These are phyloP conservation scores for Lanistes nyassanus DNA, from an alignment of 1,140 invertebrate genomes.

Conservation along the genomic window DNA sequence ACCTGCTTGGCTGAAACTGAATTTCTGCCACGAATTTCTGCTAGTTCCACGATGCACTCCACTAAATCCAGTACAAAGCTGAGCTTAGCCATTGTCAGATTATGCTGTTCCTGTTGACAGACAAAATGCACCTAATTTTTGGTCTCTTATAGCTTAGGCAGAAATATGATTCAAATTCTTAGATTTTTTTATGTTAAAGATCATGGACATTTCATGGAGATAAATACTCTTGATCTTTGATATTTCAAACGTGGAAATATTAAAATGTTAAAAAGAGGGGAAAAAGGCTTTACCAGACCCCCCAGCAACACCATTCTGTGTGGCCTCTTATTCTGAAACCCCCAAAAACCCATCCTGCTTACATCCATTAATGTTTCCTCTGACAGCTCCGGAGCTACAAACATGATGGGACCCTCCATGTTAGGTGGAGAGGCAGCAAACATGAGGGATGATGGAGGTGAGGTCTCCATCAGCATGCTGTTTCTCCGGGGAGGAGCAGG, in stretches of 20 bases:
- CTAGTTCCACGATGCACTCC: slow-evolving; percentile 89
- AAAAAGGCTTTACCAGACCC: no score
- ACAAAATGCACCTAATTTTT: neutral
- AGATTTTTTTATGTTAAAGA: no score
- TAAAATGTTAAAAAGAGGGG: no score
- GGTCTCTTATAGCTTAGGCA: no score
- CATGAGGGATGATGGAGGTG: slow-evolving; percentile 51
- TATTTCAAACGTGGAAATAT: no score
- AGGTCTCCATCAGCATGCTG: slow-evolving; percentile 38
- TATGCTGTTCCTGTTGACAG: slow-evolving; percentile 81
- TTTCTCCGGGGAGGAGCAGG: slow-evolving; percentile 37
- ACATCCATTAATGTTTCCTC: slow-evolving; percentile 94
- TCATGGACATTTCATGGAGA: no score
- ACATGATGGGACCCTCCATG: slow-evolving; percentile 76
- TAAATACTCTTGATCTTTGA: no score
- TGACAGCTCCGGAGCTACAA: slow-evolving; percentile 89
- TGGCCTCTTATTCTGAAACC: no score
- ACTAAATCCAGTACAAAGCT: slow-evolving; percentile 92
- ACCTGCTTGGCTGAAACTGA: slow-evolving; percentile 51
- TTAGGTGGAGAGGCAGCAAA: slow-evolving; percentile 69
- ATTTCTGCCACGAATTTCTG: slow-evolving; percentile 73
- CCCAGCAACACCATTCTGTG: no score
- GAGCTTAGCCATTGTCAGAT: slow-evolving; percentile 91
- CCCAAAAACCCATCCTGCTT: slow-evolving; percentile 41
- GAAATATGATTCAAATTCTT: no score